Evolutionary conservation across 2,888 invertebrate species (phyloP).

Genomic region (Phyllotreta cruciferae): DNA sequence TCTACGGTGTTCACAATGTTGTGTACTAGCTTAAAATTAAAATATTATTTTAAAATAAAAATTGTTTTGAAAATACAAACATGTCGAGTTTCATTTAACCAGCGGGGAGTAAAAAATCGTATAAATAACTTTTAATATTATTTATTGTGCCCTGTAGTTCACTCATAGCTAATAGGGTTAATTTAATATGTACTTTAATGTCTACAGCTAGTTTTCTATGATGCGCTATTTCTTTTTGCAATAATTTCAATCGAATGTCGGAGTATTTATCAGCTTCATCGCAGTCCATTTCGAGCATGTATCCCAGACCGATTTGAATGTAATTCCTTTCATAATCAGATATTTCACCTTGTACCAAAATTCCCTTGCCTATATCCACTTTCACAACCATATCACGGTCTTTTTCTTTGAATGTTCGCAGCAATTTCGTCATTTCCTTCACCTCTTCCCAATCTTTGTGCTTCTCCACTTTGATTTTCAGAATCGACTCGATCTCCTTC

Average conservation of each 20-base stretch:
- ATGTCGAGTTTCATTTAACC: conserved; percentile 3
- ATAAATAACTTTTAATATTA: no score
- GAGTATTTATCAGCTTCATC: conserved; percentile 57
- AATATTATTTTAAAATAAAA: conserved; percentile 54
- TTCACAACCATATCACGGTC: conserved; percentile 50
- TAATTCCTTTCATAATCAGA: conserved; percentile 51
- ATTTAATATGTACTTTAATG: conserved; percentile 58
- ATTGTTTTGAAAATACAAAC: conserved; percentile 45
- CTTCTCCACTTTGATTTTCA: conserved; percentile 48
- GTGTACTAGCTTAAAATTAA: conserved; percentile 54
- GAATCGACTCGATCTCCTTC: conserved; percentile 50
- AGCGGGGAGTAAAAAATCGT: conserved; percentile 29
- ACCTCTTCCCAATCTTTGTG: conserved; percentile 56
- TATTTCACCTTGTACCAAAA: conserved; percentile 51
- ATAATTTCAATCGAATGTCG: conserved; percentile 52
- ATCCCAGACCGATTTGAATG: conserved; percentile 55
- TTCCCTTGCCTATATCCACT: conserved; percentile 47
- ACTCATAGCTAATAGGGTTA: conserved; percentile 56
- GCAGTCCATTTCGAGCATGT: conserved; percentile 56
- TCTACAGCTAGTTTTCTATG: conserved; percentile 55
- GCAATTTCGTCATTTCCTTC: conserved; percentile 49
- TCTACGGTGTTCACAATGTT: conserved; percentile 55
- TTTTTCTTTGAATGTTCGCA: conserved; percentile 51
- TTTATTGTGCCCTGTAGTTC: conserved; percentile 50
- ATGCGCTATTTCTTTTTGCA: conserved; percentile 56